phyloP scores from a whole-genome alignment of 2,888 invertebrate genomes.

The Andrena haemorrhoa region DNA sequence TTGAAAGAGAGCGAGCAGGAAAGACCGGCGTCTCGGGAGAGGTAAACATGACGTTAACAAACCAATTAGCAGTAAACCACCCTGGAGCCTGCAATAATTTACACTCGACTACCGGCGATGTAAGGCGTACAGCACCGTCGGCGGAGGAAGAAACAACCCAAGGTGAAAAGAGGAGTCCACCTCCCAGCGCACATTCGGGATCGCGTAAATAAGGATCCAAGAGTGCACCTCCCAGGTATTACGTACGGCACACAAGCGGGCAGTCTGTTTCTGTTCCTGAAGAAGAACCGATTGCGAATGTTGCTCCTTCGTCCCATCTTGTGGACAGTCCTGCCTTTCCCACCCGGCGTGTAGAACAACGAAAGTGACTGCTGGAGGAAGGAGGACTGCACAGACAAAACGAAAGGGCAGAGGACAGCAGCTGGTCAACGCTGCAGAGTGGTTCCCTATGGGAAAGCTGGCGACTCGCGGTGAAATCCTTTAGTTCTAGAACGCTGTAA shows the following conservation, averaged over 20 bases:
- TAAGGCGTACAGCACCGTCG: conserved; percentile 11
- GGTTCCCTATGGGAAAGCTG: not conserved
- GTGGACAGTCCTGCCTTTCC: not conserved
- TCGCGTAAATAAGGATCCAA: conserved; percentile 67
- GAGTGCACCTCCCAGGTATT: conserved; percentile 8
- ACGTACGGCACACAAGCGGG: not conserved
- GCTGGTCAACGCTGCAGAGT: not conserved
- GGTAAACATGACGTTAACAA: conserved; percentile 80
- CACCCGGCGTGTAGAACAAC: not conserved
- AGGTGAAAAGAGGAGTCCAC: not conserved
- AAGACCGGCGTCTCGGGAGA: conserved; percentile 57
- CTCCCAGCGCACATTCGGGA: conserved; percentile 31
- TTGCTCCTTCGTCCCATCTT: not conserved
- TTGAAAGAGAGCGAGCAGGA: conserved; percentile 34
- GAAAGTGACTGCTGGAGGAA: not conserved
- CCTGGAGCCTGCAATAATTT: conserved; percentile 74
- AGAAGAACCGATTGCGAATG: conserved; percentile 8
- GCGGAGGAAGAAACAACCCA: not conserved
- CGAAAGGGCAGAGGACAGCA: not conserved
- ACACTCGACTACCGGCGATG: conserved; percentile 67
- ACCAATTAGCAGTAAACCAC: conserved; percentile 82
- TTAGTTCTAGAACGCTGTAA: not conserved
- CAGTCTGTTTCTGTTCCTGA: conserved; percentile 30
- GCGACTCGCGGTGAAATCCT: not conserved
- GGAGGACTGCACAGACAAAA: not conserved